Base-by-base conservation (phyloP, 2,888 invertebrate species). In the Catonia carolina region DNA sequence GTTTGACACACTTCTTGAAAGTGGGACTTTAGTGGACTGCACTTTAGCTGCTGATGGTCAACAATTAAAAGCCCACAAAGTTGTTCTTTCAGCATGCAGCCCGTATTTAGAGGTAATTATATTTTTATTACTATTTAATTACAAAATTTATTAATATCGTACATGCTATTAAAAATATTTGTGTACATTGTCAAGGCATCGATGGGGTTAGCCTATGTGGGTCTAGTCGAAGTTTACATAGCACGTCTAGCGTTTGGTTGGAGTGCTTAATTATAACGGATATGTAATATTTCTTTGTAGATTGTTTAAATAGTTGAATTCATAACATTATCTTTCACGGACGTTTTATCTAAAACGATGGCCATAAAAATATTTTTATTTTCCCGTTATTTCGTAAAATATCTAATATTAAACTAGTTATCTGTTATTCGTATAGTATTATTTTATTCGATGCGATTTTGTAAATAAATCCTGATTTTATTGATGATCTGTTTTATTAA, bases 11-110 rank as follows among this genome's bases (percentile, higher is more conserved):
- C 80, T 93, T 68, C 77, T 92, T 69, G 89, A 90, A 79, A 89
- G 88, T 77, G 90, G 89, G 71, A 88, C 89, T 69, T 82, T 93
- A 75, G 92, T 93, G 72, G 94, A 94, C 77, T 93, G 93, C 74
- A 93, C 93, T 67, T 77, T 94, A 71, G 93, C 92, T 70, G 93
- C 93, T 66, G 93, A 94, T 75, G 93, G 93, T 69, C 86, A 89
- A 76, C 88, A 85, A 71, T 79, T 94, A 67, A 90, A 89, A 77
- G 94, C 93, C 70, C 94, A 94, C 79, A 93, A 92, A 83, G 90
- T 94, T 69, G 92, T 94, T 70, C 79, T 94, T 69, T 93, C 92
- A 67, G 93, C 94, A 66, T 75, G 75, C 66, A 74, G 74, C 64
- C 72, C 74, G 3, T 76, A 74, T 68, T 74, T 76, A 65, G 73